Percentiles rank a stretch among this genome's conserved stretches.
phyloP scores from a whole-genome alignment of 2,888 invertebrate genomes.

The Tetheella fluctuosa region DNA sequence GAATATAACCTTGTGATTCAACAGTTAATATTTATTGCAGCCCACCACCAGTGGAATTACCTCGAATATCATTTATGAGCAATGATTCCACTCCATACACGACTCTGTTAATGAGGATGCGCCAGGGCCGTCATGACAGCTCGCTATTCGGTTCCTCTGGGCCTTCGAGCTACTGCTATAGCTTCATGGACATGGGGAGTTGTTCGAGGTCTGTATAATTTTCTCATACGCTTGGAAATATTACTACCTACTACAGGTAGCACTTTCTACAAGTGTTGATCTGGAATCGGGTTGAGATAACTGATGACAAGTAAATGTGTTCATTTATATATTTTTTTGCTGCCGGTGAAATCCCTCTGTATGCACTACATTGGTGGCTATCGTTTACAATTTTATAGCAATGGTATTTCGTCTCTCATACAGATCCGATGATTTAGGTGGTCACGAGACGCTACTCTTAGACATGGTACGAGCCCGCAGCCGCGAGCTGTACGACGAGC shows the following conservation, averaged over 20 bases:
- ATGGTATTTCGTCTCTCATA: conserved; percentile 12
- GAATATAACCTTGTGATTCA: not conserved
- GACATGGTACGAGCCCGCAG: conserved; percentile 71
- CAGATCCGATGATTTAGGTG: conserved; percentile 50
- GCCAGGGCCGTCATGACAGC: conserved; percentile 36
- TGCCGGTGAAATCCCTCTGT: no score
- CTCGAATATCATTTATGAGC: conserved; percentile 70
- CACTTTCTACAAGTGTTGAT: not conserved
- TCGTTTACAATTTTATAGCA: not conserved
- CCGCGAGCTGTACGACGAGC: conserved; percentile 55
- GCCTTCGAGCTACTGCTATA: conserved; percentile 4
- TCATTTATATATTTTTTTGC: no score
- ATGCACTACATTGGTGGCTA: no score
- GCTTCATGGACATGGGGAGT: not conserved
- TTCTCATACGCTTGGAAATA: not conserved
- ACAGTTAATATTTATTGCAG: conserved; percentile 29
- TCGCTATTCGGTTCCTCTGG: conserved; percentile 24
- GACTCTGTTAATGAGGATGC: conserved; percentile 48
- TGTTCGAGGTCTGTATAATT: not conserved
- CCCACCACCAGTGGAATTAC: conserved; percentile 45
- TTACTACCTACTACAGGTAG: not conserved
- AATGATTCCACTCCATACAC: conserved; percentile 56
- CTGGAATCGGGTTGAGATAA: not conserved
- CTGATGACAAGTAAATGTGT: not conserved
- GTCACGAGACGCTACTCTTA: conserved; percentile 62